A percentile compares a stretch with the other conserved stretches of the same genome.
Conservation (phyloP, 1,140 invertebrate genomes). For the Drosophila rufa region DNA sequence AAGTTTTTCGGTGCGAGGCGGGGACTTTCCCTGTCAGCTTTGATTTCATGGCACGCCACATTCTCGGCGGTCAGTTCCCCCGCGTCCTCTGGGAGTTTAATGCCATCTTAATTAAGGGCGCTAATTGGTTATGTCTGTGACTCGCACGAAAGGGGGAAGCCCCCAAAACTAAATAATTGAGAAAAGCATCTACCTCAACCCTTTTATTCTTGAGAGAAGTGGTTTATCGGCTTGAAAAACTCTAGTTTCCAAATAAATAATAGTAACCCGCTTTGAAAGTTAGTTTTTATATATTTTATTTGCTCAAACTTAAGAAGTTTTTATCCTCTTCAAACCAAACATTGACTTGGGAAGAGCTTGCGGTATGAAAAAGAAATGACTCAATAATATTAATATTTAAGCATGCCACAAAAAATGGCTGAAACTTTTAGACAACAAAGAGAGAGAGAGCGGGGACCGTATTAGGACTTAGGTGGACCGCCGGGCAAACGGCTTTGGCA, state of each 20-base stretch:
- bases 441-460: background rate
- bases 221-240: background rate
- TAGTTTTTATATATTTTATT: conserved; percentile 2
- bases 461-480: conserved; percentile 31
- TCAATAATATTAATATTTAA: conserved; percentile 74
- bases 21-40: conserved; percentile 70
- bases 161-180: conserved; percentile 12
- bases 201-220: background rate
- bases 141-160: background rate
- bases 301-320: background rate
- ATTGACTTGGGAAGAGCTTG: conserved; percentile 34
- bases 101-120: conserved; percentile 71
- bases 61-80: conserved; percentile 34
- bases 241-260: background rate
- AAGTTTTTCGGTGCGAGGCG: conserved; percentile 43
- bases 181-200: background rate
- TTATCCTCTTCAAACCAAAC: conserved; percentile 13
- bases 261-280: background rate
- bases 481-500: conserved; percentile 49
- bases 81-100: conserved; percentile 35
- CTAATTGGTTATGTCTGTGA: conserved; percentile 65
- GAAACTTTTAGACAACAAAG: conserved; percentile 53
- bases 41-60: conserved; percentile 65
- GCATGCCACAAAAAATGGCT: conserved; percentile 46
- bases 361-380: conserved; percentile 40